These are phyloP conservation scores for Lepus europaeus DNA, from an alignment of 2,113 vertebrate genomes.

Conservation along the genomic window DNA sequence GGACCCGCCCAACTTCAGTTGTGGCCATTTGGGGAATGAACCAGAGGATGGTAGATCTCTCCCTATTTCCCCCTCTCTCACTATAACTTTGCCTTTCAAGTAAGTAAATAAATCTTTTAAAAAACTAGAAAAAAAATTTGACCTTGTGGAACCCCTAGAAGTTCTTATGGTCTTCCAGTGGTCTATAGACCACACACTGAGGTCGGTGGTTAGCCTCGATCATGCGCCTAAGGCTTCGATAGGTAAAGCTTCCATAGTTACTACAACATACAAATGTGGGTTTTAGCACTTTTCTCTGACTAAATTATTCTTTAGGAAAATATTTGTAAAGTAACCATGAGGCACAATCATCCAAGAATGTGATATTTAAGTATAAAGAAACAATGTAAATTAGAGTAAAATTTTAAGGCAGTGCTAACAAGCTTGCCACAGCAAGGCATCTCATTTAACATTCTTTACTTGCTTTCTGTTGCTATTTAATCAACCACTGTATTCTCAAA, in stretches of 20 bases:
- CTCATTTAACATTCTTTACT: neutral
- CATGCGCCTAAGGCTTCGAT: neutral
- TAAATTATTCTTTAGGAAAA: conserved; percentile 41
- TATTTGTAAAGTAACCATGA: conserved; percentile 10
- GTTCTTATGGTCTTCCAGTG: neutral
- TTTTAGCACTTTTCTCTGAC: neutral
- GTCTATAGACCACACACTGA: neutral
- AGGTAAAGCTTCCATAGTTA: neutral
- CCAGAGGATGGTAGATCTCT: no score
- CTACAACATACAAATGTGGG: neutral
- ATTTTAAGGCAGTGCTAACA: neutral
- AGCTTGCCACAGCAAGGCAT: neutral
- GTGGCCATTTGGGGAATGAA: no score
- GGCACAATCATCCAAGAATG: neutral
- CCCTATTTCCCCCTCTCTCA: no score
- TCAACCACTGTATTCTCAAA: neutral
- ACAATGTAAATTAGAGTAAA: neutral
- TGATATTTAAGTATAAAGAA: conserved; percentile 34
- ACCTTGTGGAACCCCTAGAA: neutral
- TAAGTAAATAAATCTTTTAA: no score
- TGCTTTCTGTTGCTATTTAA: conserved; percentile 19
- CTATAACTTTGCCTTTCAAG: no score
- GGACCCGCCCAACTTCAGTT: no score
- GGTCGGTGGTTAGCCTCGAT: neutral
- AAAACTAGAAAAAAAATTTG: neutral